phyloP scores from a whole-genome alignment of 2,797 vertebrate species.

The Ctenopoma multispine region DNA sequence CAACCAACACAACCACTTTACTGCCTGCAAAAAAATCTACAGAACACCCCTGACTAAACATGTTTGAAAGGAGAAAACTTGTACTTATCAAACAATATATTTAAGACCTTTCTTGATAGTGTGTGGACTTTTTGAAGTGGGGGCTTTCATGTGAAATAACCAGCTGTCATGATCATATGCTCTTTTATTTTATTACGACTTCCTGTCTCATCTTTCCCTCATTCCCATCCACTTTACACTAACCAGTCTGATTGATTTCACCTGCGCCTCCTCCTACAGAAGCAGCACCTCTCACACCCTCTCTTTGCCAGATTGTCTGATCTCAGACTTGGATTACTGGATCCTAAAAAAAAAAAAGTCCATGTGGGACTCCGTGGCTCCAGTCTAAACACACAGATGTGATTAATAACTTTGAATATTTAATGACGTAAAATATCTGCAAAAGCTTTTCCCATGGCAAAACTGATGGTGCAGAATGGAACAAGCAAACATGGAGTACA shows the following conservation, averaged over 20 bases:
- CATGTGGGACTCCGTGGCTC: neutral
- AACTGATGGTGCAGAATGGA: conserved; percentile 19
- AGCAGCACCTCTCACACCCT: no score
- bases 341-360: no score
- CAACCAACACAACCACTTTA: conserved; percentile 17
- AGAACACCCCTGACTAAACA: conserved; percentile 4
- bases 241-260: no score
- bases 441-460: conserved; percentile 13
- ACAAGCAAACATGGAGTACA: conserved; percentile 2
- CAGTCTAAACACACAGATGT: neutral
- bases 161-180: no score
- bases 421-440: neutral
- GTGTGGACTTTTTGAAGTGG: neutral
- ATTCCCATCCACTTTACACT: no score
- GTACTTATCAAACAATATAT: conserved; percentile 27
- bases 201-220: no score
- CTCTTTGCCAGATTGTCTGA: no score
- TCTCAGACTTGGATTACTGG: no score
- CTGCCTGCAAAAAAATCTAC: conserved; percentile 24
- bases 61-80: conserved; percentile 22
- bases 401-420: neutral
- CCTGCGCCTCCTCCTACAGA: no score
- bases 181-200: no score
- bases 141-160: neutral
- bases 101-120: conserved; percentile 21